Conservation (phyloP, 30 jellyfish, hydroid and myxozoan genomes). For the Cassiopea xamachana region DNA sequence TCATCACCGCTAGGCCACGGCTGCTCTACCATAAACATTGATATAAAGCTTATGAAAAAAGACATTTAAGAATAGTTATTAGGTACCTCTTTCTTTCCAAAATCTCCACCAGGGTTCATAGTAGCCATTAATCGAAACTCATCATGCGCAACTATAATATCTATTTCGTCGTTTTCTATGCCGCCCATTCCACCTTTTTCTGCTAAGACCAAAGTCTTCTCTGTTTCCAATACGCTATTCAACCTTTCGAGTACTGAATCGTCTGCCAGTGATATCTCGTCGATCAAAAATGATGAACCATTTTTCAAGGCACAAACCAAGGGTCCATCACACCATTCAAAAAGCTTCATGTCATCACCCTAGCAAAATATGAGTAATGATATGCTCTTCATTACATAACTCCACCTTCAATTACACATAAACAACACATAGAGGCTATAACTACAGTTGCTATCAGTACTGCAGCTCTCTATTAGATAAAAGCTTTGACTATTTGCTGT, state of each 20-base stretch:
- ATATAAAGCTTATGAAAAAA: no score
- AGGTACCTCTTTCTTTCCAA: conserved; percentile 95
- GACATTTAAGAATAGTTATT: not conserved
- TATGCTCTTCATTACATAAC: no score
- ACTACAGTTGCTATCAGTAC: no score
- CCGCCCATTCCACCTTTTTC: conserved; percentile 87
- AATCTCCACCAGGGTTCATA: conserved; percentile 99
- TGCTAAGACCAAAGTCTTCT: conserved; percentile 79
- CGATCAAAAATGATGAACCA: conserved; percentile 90
- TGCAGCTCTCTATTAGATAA: not conserved
- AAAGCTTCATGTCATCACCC: conserved; percentile 70
- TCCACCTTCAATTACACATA: no score
- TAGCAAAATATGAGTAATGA: not conserved
- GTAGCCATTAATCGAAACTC: conserved; percentile 90
- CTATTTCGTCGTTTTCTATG: conserved; percentile 48
- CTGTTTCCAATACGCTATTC: conserved; percentile 94
- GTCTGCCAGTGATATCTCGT: conserved; percentile 98
- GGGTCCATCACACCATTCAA: conserved; percentile 99
- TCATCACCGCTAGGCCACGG: no score
- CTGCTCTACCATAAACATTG: no score
- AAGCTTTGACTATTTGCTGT: not conserved
- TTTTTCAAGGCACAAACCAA: conserved; percentile 85
- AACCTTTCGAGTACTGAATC: conserved; percentile 97
- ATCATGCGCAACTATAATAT: conserved; percentile 75
- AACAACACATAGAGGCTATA: no score